phyloP scores from a whole-genome alignment of 2,797 vertebrate species.

The Sciurus carolinensis region DNA sequence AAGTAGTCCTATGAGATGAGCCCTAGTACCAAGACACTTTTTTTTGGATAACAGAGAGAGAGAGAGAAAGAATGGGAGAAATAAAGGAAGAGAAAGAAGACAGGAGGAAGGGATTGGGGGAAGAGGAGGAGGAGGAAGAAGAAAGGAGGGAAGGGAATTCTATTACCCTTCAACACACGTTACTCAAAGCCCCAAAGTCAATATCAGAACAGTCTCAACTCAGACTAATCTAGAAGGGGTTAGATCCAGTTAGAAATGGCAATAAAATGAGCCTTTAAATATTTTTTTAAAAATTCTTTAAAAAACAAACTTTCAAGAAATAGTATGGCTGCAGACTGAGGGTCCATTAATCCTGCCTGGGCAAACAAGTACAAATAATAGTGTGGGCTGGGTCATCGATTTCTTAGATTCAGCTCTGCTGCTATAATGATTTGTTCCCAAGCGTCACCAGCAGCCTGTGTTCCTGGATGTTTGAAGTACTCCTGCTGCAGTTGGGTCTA shows the following conservation, averaged over 20 bases:
- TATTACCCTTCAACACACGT: not conserved
- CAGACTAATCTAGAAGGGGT: not conserved
- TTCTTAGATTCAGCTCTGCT: not conserved
- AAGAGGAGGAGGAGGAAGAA: not conserved
- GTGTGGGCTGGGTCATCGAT: not conserved
- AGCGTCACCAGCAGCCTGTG: not conserved
- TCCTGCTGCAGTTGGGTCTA: not conserved
- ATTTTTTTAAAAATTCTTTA: not conserved
- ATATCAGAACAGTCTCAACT: rapidly evolving
- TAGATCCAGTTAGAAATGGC: not conserved
- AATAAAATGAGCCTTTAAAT: not conserved
- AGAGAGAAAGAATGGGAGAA: not conserved
- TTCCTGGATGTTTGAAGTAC: not conserved
- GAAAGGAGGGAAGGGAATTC: no score
- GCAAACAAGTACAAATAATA: not conserved
- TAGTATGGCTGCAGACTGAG: not conserved
- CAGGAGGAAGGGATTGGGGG: no score
- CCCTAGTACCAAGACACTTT: not conserved
- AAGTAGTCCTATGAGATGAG: not conserved
- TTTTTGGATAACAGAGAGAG: not conserved
- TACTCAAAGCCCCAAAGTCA: not conserved
- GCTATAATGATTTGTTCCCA: not conserved
- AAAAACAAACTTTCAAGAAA: not conserved
- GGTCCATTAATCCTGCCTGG: not conserved
- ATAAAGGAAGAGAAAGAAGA: not conserved